Percentiles rank a stretch among this genome's conserved stretches.
Evolutionary conservation across 2,888 invertebrate genomes (phyloP).

Genomic region (Eristalis arbustorum): DNA sequence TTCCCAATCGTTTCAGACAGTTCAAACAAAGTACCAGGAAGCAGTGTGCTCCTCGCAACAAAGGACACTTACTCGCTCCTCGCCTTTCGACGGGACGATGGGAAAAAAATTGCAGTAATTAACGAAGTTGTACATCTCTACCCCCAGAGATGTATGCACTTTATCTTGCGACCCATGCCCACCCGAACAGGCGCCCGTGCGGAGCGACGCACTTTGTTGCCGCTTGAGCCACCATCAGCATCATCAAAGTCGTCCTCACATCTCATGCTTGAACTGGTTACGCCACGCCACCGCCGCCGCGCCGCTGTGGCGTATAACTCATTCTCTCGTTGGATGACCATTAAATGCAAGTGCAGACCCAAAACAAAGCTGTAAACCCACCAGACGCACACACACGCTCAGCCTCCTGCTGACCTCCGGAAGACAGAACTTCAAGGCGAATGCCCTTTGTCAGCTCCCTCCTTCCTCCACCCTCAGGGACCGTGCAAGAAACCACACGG

Average conservation of each 20-base stretch:
- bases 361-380: slow-evolving; percentile 53
- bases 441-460: not conserved
- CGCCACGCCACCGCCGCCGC: not conserved
- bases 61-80: slow-evolving; percentile 25
- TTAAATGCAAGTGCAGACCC: slow-evolving; percentile 57
- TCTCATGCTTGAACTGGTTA: slow-evolving; percentile 26
- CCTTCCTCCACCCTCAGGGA: not conserved
- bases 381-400: slow-evolving; percentile 18
- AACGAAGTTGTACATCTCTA: slow-evolving; percentile 49
- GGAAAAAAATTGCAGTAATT: slow-evolving; percentile 50
- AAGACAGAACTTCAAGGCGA: not conserved
- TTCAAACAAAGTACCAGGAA: slow-evolving; percentile 36
- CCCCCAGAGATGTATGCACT: slow-evolving; percentile 25
- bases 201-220: slow-evolving; percentile 54
- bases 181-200: slow-evolving; percentile 21
- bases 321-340: slow-evolving; percentile 58
- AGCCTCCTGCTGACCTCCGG: not conserved
- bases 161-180: slow-evolving; percentile 26
- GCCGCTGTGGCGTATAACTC: slow-evolving; percentile 41
- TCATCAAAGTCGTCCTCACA: slow-evolving; percentile 30
- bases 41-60: slow-evolving; percentile 32
- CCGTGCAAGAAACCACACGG: not conserved
- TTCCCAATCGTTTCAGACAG: slow-evolving; percentile 12
- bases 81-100: not conserved
- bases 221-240: slow-evolving; percentile 23